phyloP scores from a whole-genome alignment of 2,113 vertebrate species.

The Callipepla squamata region DNA sequence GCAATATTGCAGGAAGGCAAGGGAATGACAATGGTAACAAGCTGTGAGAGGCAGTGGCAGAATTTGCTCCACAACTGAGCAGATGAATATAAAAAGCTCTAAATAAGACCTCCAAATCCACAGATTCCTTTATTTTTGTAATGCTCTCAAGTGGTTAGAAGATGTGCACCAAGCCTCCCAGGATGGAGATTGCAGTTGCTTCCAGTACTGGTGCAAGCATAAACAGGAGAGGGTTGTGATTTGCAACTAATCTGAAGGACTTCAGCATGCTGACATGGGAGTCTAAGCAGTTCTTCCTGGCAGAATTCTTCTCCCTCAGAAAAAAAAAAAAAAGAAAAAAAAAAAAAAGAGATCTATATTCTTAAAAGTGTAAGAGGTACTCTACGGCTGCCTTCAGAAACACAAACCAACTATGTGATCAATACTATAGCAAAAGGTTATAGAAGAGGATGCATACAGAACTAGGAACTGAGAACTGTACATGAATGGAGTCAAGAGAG shows the following conservation, averaged over 20 bases:
- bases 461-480: not conserved
- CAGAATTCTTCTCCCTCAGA: not conserved
- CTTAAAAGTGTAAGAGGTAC: not conserved
- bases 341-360: not conserved
- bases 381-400: not conserved
- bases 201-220: not conserved
- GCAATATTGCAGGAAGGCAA: not conserved
- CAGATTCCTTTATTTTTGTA: not conserved
- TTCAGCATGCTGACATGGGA: fast-evolving
- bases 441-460: not conserved
- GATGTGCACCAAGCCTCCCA: not conserved
- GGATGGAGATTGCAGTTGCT: not conserved
- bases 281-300: not conserved
- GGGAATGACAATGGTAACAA: not conserved
- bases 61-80: not conserved
- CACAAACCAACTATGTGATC: not conserved
- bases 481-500: not conserved
- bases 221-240: not conserved
- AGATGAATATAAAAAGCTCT: not conserved
- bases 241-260: not conserved
- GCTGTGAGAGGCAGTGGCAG: not conserved
- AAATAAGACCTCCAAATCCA: not conserved
- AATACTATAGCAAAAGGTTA: not conserved
- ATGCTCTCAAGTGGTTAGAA: not conserved
- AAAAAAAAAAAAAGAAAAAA: not conserved